A percentile compares a stretch with the other conserved stretches of the same genome.
Conservation (phyloP, 1,140 invertebrate species). For the Drosophila nikananu region DNA sequence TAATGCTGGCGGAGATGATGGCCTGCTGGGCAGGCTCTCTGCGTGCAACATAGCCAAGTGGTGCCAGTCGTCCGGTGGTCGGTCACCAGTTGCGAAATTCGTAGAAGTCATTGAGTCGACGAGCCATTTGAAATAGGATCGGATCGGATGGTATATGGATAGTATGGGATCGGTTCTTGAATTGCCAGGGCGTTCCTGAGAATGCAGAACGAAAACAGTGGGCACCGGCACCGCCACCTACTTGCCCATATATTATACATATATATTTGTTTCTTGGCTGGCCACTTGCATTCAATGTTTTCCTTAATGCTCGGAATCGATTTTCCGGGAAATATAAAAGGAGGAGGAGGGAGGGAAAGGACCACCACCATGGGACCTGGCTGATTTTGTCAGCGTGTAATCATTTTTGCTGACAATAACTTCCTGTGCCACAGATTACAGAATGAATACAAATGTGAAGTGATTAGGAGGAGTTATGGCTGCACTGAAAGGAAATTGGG, state of each 20-base stretch:
- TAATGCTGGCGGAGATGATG: constrained; percentile 30
- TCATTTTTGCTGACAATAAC: constrained; percentile 63
- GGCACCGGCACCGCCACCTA: constrained; percentile 1
- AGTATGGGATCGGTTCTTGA: constrained; percentile 1
- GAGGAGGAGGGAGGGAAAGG: not conserved
- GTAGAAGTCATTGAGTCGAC: constrained; percentile 58
- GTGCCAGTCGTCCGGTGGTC: constrained; percentile 8
- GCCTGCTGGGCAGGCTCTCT: constrained; percentile 41
- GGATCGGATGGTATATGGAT: not conserved
- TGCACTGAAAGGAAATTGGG: constrained; percentile 16
- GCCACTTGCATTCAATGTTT: constrained; percentile 37
- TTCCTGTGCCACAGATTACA: constrained; percentile 55
- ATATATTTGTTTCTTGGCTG: constrained; percentile 8
- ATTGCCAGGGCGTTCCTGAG: constrained; percentile 34
- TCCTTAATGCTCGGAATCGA: constrained; percentile 27
- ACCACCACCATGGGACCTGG: constrained; percentile 51
- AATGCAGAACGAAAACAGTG: constrained; percentile 16
- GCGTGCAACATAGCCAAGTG: constrained; percentile 45
- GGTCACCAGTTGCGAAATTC: constrained; percentile 51
- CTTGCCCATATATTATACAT: constrained; percentile 4
- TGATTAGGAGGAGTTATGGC: constrained; percentile 44
- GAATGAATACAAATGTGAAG: constrained; percentile 55
- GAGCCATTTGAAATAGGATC: constrained; percentile 62
- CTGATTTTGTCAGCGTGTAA: constrained; percentile 54
- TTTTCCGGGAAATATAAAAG: constrained; percentile 45